Evolutionary conservation across 2,888 invertebrate species (phyloP).

Genomic region (Melinaea marsaeus): DNA sequence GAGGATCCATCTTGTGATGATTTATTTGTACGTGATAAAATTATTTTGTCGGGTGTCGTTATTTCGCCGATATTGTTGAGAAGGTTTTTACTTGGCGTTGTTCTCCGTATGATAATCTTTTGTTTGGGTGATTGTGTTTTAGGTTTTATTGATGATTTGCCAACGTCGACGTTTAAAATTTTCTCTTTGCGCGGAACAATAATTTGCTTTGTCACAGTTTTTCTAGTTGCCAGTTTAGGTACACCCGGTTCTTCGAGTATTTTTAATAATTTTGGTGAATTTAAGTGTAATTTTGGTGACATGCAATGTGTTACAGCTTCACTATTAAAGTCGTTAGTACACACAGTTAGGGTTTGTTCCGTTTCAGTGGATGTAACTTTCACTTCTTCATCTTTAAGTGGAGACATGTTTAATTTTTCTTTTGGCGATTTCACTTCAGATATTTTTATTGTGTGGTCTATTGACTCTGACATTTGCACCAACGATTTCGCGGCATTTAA

Average conservation of each 20-base stretch:
- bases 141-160: conserved; percentile 53
- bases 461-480: conserved; percentile 71
- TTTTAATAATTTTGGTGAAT: conserved; percentile 76
- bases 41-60: conserved; percentile 62
- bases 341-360: conserved; percentile 47
- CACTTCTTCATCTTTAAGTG: conserved; percentile 21
- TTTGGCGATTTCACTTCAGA: conserved; percentile 44
- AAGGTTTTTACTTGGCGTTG: conserved; percentile 53
- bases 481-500: conserved; percentile 72
- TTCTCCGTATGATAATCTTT: conserved; percentile 69
- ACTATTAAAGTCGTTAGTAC: conserved; percentile 47
- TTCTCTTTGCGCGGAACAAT: conserved; percentile 63
- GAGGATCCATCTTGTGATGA: conserved; percentile 54
- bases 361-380: conserved; percentile 24
- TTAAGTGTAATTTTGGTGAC: conserved; percentile 54
- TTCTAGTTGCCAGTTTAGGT: conserved; percentile 48
- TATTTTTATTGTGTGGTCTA: conserved; percentile 60
- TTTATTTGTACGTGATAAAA: conserved; percentile 59
- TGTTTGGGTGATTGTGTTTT: conserved; percentile 61
- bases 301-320: conserved; percentile 43
- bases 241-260: conserved; percentile 73
- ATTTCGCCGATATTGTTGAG: conserved; percentile 59
- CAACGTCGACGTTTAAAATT: conserved; percentile 69
- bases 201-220: conserved; percentile 53
- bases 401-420: conserved; percentile 34